These are phyloP conservation scores for Neodon shergylaensis DNA, from an alignment of 2,113 vertebrate genomes.

Conservation along the genomic window DNA sequence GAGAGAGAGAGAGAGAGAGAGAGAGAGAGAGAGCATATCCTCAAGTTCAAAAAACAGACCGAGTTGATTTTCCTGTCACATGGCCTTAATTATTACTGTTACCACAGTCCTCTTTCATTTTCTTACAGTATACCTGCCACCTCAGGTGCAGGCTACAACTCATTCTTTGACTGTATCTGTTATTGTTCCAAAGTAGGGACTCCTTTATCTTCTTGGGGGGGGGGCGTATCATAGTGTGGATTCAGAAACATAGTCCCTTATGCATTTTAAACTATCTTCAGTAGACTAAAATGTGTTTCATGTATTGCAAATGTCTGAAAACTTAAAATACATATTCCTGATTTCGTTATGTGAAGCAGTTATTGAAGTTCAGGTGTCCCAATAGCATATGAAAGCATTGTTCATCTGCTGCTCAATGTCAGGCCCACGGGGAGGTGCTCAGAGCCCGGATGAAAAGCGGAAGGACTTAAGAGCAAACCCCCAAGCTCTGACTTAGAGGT, in stretches of 20 bases:
- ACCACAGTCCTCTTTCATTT: background rate
- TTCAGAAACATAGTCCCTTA: slow-evolving; percentile 2
- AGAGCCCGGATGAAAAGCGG: background rate
- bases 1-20: too few species aligned
- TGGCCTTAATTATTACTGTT: background rate
- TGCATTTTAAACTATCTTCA: slow-evolving; percentile 39
- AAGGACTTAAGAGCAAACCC: slow-evolving; percentile 24
- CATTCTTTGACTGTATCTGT: too few species aligned
- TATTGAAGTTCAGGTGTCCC: slow-evolving; percentile 41
- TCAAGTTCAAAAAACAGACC: background rate
- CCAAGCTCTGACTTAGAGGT: background rate
- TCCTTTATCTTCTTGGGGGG: background rate
- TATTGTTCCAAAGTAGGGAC: background rate
- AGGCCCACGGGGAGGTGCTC: background rate
- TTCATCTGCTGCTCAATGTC: background rate
- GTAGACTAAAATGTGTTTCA: slow-evolving; percentile 24
- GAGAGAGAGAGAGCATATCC: background rate
- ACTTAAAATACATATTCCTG: slow-evolving; percentile 29
- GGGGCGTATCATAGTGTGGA: background rate
- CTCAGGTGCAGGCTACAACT: background rate
- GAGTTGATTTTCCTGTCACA: background rate
- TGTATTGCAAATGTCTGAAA: background rate
- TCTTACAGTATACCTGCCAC: background rate
- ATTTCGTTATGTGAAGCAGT: background rate
- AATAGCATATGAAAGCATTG: background rate